Percentiles rank a stretch among this genome's conserved stretches.
Conservation (phyloP, 2,113 vertebrate genomes). For the Halichoeres trimaculatus region DNA sequence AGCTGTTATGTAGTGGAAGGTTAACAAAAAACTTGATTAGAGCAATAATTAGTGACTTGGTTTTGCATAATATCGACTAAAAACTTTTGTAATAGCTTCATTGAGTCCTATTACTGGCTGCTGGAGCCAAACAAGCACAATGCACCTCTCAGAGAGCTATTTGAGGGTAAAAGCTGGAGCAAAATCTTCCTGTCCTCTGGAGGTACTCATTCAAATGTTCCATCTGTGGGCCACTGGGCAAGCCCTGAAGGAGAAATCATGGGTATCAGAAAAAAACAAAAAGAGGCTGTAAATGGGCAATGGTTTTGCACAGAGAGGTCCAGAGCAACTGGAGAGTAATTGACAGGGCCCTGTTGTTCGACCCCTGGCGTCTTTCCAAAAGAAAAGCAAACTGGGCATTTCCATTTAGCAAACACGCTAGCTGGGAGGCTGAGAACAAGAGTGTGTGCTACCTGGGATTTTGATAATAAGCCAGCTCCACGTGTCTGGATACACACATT, state of each 20-base stretch:
- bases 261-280: conserved; percentile 35
- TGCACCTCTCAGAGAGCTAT: conserved; percentile 19
- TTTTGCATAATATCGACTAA: conserved; percentile 7
- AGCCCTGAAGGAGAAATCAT: conserved; percentile 22
- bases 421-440: conserved; percentile 17
- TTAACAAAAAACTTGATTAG: not conserved
- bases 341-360: conserved; percentile 43
- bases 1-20: not conserved
- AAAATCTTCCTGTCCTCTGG: conserved; percentile 33
- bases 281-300: conserved; percentile 41
- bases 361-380: conserved; percentile 48
- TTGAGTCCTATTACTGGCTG: conserved; percentile 3
- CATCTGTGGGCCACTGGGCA: conserved; percentile 34
- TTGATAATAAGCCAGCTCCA: conserved; percentile 2
- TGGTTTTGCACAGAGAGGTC: conserved; percentile 46
- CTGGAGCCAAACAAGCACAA: conserved; percentile 25
- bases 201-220: conserved; percentile 45
- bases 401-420: conserved; percentile 38
- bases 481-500: conserved; percentile 14
- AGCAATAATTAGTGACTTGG: not conserved
- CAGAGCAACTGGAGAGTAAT: conserved; percentile 58
- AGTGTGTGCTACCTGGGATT: conserved; percentile 32
- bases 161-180: conserved; percentile 33
- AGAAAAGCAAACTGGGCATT: conserved; percentile 55
- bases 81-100: conserved; percentile 1